Evolutionary conservation across 2,113 vertebrate genomes (phyloP).

Genomic region (Alouatta palliata): DNA sequence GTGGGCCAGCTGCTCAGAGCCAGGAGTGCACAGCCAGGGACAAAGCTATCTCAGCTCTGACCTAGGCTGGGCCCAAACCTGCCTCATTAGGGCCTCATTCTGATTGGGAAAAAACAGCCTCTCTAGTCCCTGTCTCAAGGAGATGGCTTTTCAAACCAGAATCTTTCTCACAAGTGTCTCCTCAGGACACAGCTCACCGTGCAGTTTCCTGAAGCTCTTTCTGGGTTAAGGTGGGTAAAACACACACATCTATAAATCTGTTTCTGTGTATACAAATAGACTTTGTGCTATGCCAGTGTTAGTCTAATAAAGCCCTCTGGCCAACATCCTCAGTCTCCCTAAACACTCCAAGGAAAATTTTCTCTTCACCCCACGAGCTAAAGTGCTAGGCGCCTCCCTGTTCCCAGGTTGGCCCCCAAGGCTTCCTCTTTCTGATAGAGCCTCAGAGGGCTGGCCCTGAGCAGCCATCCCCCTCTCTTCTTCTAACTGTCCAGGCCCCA

Average conservation of each 20-base stretch:
- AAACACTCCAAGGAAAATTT: background rate
- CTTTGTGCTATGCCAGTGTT: slow-evolving; percentile 22
- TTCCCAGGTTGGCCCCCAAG: background rate
- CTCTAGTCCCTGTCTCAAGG: background rate
- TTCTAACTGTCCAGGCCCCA: background rate
- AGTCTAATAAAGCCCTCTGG: background rate
- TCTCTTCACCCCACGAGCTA: background rate
- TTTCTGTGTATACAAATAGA: background rate
- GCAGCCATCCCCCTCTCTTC: background rate
- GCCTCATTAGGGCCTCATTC: slow-evolving; percentile 50
- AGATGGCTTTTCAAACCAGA: slow-evolving; percentile 21
- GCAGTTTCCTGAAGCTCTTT: background rate
- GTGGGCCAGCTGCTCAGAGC: background rate
- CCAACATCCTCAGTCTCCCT: background rate
- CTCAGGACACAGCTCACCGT: background rate
- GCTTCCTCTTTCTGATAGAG: background rate
- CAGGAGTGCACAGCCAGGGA: background rate
- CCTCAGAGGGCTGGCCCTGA: background rate
- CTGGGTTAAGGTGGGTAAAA: slow-evolving; percentile 31
- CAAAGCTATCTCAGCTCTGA: slow-evolving; percentile 27
- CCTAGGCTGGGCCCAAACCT: slow-evolving; percentile 62
- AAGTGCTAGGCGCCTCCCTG: background rate
- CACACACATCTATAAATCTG: background rate
- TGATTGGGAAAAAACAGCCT: slow-evolving; percentile 32
- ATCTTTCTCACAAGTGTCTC: slow-evolving; percentile 23